These are phyloP conservation scores for Drosophila paramelanica DNA, from an alignment of 2,888 invertebrate genomes.

Conservation along the genomic window DNA sequence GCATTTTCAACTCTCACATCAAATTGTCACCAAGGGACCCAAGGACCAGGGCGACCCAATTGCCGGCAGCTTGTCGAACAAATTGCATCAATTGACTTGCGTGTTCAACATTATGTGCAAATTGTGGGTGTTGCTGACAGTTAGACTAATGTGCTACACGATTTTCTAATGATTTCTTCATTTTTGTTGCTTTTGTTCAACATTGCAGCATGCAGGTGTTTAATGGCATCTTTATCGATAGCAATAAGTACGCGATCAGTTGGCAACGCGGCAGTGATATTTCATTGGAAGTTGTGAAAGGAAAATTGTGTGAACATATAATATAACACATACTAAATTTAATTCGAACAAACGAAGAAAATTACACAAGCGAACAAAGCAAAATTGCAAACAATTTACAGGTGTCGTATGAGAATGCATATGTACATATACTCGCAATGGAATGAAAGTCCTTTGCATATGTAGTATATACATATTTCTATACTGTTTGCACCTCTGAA, in stretches of 20 bases:
- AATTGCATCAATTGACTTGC: conserved; percentile 83
- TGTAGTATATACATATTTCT: neutral
- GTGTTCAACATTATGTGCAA: conserved; percentile 79
- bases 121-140: conserved; percentile 67
- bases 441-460: conserved; percentile 16
- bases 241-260: neutral
- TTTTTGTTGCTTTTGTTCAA: conserved; percentile 32
- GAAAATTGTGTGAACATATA: neutral
- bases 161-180: conserved; percentile 77
- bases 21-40: conserved; percentile 75
- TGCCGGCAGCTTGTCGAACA: conserved; percentile 72
- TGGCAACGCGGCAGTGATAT: neutral
- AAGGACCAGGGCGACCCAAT: conserved; percentile 46
- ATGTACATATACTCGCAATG: neutral
- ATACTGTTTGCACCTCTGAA: neutral
- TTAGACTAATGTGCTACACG: conserved; percentile 73
- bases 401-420: conserved; percentile 7
- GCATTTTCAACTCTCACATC: conserved; percentile 66
- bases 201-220: conserved; percentile 21
- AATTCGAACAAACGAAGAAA: conserved; percentile 7
- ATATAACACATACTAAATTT: conserved; percentile 5
- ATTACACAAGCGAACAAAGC: neutral
- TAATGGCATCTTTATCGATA: conserved; percentile 5
- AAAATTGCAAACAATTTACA: conserved; percentile 12
- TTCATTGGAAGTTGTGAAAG: neutral